A percentile compares a stretch with the other conserved stretches of the same genome.
Conservation (phyloP, 1,140 invertebrate genomes). For the Chymomyza costata region DNA sequence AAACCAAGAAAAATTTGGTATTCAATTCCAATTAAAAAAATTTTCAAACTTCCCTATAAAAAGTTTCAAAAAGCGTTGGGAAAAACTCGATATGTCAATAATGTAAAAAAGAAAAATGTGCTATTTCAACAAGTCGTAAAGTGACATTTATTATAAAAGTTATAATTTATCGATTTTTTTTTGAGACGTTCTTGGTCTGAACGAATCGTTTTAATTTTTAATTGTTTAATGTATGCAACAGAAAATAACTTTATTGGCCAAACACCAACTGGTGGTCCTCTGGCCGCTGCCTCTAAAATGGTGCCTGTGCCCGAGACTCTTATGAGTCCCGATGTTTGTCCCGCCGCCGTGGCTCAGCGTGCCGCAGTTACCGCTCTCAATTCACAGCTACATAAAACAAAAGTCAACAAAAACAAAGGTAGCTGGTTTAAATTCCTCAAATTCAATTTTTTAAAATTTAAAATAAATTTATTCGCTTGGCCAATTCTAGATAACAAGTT, state of each 20-base stretch:
- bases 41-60: too few relatives aligned
- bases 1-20: too few relatives aligned
- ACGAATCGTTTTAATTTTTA: too few relatives aligned
- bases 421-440: slow-evolving; percentile 2
- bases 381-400: slow-evolving; percentile 61
- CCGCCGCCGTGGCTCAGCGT: slow-evolving; percentile 73
- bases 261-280: slow-evolving; percentile 75
- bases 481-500: slow-evolving; percentile 60
- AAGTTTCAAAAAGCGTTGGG: too few relatives aligned
- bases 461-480: slow-evolving; percentile 4
- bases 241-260: slow-evolving; percentile 51
- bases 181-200: too few relatives aligned
- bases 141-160: too few relatives aligned
- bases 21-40: too few relatives aligned
- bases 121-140: too few relatives aligned
- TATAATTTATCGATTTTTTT: too few relatives aligned
- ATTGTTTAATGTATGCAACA: not conserved
- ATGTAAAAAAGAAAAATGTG: too few relatives aligned
- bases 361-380: slow-evolving; percentile 56
- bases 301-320: slow-evolving; percentile 89
- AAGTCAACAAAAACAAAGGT: slow-evolving; percentile 73
- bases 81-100: too few relatives aligned
- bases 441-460: not conserved
- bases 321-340: slow-evolving; percentile 88
- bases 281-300: slow-evolving; percentile 88